phyloP scores from a whole-genome alignment of 92 coral and sea anemone genomes.

The Actinernus sp. region DNA sequence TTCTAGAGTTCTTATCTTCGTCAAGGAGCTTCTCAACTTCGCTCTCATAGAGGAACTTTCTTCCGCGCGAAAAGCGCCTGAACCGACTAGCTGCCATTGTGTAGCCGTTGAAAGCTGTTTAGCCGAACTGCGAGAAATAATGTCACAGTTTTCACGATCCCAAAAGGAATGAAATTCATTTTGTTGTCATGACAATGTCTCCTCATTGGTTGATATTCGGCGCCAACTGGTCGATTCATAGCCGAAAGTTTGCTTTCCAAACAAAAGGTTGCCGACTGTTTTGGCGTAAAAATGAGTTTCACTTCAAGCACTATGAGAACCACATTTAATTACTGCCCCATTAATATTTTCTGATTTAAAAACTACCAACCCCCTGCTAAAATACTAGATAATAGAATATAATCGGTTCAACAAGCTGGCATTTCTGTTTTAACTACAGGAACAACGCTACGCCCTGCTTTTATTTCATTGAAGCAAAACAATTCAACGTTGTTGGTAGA shows the following conservation, averaged over 20 bases:
- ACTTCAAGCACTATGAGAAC: no score
- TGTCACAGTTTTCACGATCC: not conserved
- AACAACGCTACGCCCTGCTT: no score
- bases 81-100: constrained; percentile 60
- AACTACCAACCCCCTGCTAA: no score
- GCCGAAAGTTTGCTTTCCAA: not conserved
- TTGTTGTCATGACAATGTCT: constrained; percentile 1
- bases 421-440: no score
- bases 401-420: no score
- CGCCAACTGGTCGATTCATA: not conserved
- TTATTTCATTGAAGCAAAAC: no score
- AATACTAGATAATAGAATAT: no score
- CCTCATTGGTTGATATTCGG: not conserved
- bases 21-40: constrained; percentile 63
- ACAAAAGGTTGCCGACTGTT: not conserved
- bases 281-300: no score
- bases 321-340: no score
- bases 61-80: constrained; percentile 59
- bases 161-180: constrained; percentile 3
- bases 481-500: no score
- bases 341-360: no score
- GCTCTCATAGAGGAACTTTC: constrained; percentile 72
- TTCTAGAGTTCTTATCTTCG: constrained; percentile 60
- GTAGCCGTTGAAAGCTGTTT: not conserved
- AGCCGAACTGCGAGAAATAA: not conserved